A percentile compares a stretch with the other conserved stretches of the same genome.
phyloP scores from a whole-genome alignment of 2,113 vertebrate species.

The Falcunculus frontatus region DNA sequence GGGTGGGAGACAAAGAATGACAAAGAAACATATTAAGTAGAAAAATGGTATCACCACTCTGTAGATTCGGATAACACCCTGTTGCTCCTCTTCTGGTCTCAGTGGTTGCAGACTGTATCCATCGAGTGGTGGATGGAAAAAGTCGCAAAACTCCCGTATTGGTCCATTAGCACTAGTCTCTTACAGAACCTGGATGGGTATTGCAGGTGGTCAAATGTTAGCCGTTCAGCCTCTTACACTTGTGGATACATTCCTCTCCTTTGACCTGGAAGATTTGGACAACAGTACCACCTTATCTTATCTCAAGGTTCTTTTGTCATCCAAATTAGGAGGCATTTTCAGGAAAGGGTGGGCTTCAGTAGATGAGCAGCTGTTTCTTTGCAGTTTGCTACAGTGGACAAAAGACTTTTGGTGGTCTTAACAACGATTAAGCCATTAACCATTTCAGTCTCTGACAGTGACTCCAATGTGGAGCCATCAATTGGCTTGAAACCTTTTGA shows the following conservation, averaged over 20 bases:
- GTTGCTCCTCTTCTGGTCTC: not conserved
- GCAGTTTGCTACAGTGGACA: not conserved
- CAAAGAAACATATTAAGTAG: not conserved
- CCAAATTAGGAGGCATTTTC: not conserved
- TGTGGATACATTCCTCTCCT: not conserved
- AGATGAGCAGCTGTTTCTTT: not conserved
- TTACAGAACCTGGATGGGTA: not conserved
- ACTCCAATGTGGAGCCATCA: not conserved
- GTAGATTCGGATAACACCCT: too few relatives aligned
- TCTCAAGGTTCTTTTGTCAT: not conserved
- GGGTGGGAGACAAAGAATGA: not conserved
- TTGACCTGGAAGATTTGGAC: not conserved
- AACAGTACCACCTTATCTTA: not conserved
- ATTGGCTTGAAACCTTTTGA: not conserved
- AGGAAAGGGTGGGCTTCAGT: not conserved
- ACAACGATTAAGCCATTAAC: not conserved
- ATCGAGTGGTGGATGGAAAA: not conserved
- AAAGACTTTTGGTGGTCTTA: not conserved
- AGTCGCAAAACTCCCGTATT: not conserved
- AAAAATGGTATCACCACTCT: not conserved
- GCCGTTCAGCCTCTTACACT: not conserved
- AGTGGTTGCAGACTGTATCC: not conserved
- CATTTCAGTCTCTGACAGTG: not conserved
- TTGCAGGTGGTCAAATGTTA: not conserved
- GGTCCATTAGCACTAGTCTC: not conserved